phyloP scores from a whole-genome alignment of 2,113 vertebrate species.

The Glareola pratincola region DNA sequence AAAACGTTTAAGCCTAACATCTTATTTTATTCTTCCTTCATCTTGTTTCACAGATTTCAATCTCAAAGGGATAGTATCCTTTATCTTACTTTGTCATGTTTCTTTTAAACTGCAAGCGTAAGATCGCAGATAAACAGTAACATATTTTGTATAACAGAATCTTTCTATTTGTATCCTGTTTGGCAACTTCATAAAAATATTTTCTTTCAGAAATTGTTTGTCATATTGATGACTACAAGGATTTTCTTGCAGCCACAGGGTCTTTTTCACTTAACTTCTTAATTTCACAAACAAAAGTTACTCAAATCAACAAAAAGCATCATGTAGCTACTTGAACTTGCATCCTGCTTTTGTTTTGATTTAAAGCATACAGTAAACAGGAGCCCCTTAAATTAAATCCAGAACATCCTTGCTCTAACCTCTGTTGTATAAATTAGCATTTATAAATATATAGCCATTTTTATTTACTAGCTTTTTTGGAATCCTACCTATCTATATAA shows the following conservation, averaged over 20 bases:
- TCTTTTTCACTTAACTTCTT: background rate
- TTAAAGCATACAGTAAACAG: background rate
- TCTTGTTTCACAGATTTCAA: background rate
- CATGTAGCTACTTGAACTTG: background rate
- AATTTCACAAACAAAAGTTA: background rate
- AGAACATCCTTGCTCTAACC: background rate
- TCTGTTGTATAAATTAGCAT: background rate
- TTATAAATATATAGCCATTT: background rate
- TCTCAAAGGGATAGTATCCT: background rate
- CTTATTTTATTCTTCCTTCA: background rate
- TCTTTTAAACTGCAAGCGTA: background rate
- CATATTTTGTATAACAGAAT: background rate
- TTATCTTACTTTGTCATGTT: background rate
- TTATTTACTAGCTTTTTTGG: background rate
- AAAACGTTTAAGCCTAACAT: background rate
- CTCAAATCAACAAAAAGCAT: background rate
- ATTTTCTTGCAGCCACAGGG: background rate
- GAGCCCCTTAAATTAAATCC: background rate
- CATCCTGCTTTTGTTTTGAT: background rate
- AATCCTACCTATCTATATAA: background rate
- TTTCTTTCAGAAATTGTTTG: background rate
- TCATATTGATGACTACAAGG: background rate
- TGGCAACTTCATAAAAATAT: background rate
- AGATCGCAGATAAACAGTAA: background rate
- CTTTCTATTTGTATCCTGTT: background rate